Evolutionary conservation across 2,113 vertebrate genomes (phyloP).

Genomic region (Salvelinus fontinalis): DNA sequence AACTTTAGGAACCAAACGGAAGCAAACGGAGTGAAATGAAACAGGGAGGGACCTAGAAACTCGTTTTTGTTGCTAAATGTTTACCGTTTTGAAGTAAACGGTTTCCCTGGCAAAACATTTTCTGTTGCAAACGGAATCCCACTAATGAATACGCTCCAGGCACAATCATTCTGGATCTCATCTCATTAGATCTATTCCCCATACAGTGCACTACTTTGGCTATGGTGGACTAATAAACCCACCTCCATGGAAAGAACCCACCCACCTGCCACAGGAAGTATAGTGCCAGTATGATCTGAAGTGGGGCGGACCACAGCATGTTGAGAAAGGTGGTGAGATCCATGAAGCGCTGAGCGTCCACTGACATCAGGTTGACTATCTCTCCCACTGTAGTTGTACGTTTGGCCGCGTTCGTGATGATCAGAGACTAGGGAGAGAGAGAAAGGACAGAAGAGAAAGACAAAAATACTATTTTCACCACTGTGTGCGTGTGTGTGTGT

Average conservation of each 20-base stretch:
- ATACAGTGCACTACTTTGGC: neutral
- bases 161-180: no score
- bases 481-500: neutral
- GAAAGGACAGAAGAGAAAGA: neutral
- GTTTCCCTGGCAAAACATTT: no score
- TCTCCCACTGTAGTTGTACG: conserved; percentile 89
- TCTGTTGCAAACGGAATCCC: no score
- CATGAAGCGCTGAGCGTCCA: conserved; percentile 93
- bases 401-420: conserved; percentile 90
- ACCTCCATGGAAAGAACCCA: neutral
- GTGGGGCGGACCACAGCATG: conserved; percentile 94
- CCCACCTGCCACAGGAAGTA: conserved; percentile 94
- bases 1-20: no score
- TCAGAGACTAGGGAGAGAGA: conserved; percentile 77
- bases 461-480: no score
- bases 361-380: conserved; percentile 96
- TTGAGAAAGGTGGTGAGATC: conserved; percentile 87
- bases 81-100: no score
- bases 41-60: no score
- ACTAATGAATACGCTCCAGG: no score
- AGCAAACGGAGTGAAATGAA: no score
- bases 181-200: neutral
- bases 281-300: conserved; percentile 89
- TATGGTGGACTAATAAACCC: neutral
- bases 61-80: no score